phyloP scores from a whole-genome alignment of 2,113 vertebrate species.

The Vulpes ferrilata region DNA sequence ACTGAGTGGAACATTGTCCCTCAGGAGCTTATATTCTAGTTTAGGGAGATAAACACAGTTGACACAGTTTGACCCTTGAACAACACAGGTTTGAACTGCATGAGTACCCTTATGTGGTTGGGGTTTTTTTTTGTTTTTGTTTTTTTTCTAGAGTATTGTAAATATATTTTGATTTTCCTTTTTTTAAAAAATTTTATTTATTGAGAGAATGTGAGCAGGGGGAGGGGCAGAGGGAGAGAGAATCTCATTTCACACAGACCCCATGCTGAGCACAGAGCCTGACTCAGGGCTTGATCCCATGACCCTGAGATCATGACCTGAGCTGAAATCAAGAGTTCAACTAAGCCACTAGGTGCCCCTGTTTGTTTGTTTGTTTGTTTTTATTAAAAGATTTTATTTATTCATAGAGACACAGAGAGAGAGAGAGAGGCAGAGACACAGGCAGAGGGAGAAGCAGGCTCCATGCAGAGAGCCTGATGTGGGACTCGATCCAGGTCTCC shows the following conservation, averaged over 20 bases:
- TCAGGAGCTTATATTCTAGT: constrained; percentile 46
- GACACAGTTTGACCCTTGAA: background rate
- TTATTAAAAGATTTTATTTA: no score
- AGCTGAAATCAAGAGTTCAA: background rate
- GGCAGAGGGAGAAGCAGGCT: no score
- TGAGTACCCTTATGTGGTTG: background rate
- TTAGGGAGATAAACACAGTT: constrained; percentile 4
- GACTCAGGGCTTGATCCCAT: background rate
- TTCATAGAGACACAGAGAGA: no score
- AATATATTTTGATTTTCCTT: background rate
- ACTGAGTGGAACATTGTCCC: background rate
- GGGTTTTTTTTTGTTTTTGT: background rate
- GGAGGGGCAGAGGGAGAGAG: background rate
- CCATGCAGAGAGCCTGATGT: no score
- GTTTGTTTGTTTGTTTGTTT: background rate
- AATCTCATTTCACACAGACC: background rate
- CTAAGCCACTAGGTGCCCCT: background rate
- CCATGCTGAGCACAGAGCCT: background rate
- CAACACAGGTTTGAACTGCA: background rate
- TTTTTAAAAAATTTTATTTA: background rate
- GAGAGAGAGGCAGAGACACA: no score
- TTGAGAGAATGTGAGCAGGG: background rate
- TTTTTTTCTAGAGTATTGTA: background rate
- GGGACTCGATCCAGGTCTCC: no score
- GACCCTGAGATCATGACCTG: background rate